These are phyloP conservation scores for Sphyrna mokarran DNA, from an alignment of 2,113 vertebrate species.

Conservation along the genomic window DNA sequence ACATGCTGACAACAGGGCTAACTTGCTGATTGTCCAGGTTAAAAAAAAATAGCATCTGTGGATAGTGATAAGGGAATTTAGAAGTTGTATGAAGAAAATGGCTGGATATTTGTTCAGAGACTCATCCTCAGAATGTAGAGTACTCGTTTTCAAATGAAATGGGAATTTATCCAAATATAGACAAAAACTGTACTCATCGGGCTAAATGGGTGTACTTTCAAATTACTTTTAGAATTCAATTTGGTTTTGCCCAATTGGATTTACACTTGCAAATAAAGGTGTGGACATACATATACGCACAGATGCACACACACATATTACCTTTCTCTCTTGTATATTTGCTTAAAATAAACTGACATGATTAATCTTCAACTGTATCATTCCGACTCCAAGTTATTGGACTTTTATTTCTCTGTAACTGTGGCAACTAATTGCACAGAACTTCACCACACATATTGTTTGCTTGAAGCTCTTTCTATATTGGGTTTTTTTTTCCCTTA, in stretches of 20 bases:
- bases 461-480: slow-evolving; percentile 26
- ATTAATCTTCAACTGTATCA: neutral
- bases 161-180: neutral
- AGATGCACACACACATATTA: neutral
- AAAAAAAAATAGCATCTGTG: neutral
- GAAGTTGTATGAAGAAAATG: neutral
- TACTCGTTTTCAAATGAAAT: neutral
- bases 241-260: neutral
- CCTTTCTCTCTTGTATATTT: neutral
- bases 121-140: neutral
- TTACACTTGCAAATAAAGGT: neutral
- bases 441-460: slow-evolving; percentile 8
- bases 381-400: neutral
- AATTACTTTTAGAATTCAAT: neutral
- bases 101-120: neutral
- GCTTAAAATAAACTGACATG: neutral
- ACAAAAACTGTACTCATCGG: neutral
- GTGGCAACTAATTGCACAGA: slow-evolving; percentile 26
- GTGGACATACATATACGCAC: neutral
- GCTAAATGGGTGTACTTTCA: neutral
- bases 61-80: neutral
- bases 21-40: neutral
- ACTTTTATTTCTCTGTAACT: neutral
- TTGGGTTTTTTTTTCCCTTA: neutral
- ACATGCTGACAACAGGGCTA: neutral